Evolutionary conservation across 2,797 vertebrate species (phyloP).

Genomic region (Bucorvus abyssinicus): DNA sequence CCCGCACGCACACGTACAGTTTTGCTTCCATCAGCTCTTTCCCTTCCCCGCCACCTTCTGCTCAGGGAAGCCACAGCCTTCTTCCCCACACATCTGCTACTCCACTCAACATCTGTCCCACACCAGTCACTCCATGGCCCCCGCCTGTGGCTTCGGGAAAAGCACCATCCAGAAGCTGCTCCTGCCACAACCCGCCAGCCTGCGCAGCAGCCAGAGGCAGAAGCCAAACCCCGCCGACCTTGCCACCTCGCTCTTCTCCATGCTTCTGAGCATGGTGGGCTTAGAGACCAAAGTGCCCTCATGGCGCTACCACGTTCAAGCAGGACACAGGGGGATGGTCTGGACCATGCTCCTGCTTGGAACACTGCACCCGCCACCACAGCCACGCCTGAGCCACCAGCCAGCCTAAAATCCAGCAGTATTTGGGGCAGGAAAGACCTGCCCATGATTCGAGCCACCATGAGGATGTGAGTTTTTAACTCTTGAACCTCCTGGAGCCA

Average conservation of each 20-base stretch:
- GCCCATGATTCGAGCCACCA: accelerated
- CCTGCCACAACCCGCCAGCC: background rate
- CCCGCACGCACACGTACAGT: accelerated
- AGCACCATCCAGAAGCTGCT: background rate
- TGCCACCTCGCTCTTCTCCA: background rate
- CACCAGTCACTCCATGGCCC: background rate
- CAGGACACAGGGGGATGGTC: too few relatives aligned
- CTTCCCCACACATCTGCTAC: background rate
- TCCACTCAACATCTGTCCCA: background rate
- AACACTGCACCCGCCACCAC: accelerated
- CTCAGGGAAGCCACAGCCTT: background rate
- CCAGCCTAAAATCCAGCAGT: background rate
- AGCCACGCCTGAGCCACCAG: background rate
- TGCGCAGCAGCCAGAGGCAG: background rate
- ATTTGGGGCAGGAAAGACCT: background rate
- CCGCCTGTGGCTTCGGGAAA: background rate
- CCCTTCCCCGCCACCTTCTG: background rate
- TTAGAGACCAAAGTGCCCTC: background rate
- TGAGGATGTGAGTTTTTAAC: background rate
- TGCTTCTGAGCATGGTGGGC: accelerated
- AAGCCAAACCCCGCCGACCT: background rate
- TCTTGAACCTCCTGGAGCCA: background rate
- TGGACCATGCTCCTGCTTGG: accelerated
- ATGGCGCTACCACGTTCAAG: accelerated
- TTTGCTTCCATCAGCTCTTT: background rate